Conservation (phyloP, 2,113 vertebrate genomes). For the Gopherus flavomarginatus region DNA sequence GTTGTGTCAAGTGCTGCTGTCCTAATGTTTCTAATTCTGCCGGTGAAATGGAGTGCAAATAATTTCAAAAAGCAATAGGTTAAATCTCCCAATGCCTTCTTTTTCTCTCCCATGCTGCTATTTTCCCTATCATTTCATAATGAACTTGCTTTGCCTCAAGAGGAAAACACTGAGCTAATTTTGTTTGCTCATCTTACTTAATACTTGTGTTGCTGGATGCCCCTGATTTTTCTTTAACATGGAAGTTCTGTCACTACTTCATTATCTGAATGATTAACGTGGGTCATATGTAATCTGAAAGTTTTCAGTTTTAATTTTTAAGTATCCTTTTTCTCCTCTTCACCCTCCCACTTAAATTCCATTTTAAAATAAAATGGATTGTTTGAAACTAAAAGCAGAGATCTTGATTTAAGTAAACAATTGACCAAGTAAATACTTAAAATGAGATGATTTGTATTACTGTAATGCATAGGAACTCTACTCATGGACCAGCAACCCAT, state of each 20-base stretch:
- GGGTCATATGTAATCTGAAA: not conserved
- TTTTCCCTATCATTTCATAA: not conserved
- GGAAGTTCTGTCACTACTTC: constrained; percentile 18
- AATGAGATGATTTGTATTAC: not conserved
- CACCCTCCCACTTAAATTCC: not conserved
- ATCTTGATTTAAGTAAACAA: not conserved
- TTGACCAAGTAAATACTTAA: not conserved
- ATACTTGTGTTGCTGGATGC: constrained; percentile 57
- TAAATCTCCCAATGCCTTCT: constrained; percentile 17
- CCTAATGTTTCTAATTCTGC: constrained; percentile 72
- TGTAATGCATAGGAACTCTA: not conserved
- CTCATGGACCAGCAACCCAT: not conserved
- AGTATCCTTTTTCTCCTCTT: not conserved
- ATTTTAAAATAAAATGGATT: not conserved
- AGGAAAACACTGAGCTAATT: constrained; percentile 50
- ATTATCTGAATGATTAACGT: not conserved
- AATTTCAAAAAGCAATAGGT: constrained; percentile 69
- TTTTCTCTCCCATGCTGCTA: not conserved
- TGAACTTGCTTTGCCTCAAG: constrained; percentile 48
- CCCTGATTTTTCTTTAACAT: constrained; percentile 19
- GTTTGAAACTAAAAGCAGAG: fast-evolving
- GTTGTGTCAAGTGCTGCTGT: constrained; percentile 50
- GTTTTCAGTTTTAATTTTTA: fast-evolving
- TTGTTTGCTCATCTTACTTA: constrained; percentile 59
- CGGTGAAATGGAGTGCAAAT: constrained; percentile 74